Evolutionary conservation across 1,140 invertebrate genomes (phyloP), one percentile per base, ranked within the genome.

Genomic region (Zophobas atratus): DNA sequence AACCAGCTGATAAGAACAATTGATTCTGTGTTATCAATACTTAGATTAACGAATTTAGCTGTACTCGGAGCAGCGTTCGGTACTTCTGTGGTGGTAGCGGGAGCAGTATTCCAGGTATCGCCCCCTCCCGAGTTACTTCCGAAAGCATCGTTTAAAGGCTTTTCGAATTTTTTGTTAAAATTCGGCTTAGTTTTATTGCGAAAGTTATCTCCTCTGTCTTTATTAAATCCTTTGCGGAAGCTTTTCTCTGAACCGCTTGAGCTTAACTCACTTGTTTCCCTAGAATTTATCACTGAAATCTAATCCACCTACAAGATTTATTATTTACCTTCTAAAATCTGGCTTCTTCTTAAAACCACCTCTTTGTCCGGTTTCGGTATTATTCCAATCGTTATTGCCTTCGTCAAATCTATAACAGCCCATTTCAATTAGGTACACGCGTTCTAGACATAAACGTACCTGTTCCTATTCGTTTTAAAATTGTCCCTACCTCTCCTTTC

Each of bases 1-100:
- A 91, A 92, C 91, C 91, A 93, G 3, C 89, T 89, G 5, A 93
- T 84, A 3, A 86, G 83, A 0, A 90, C 88, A 36, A 88, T 85
- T 1, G 73, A 73, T 76, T 84, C 79, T 33, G 67, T 81, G 39
- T 79, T 71, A 6, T 77, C 74, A 1, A 81, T 77, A 6, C 82
- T 67, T n/a, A 72, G 36, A 33, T 48, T 43, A 36, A 57, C 32
- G 46, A 82, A 84, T 36, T 55, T 78, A 5, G 81, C 77, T 8
- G 75, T 63, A 46, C 51, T 70, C 6, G 81, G 72, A 5, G 79
- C 83, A 1, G 77, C 63, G 70, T 83, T 81, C 6, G 74, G 57
- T 0, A 60, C 49, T n/a, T 60, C 74, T 0, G 80, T 55, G 4
- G 39, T 20, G 2, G 60, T 67, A 67, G 38, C 43, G 39, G 79